These are phyloP conservation scores for Petromus typicus DNA, from an alignment of 2,113 vertebrate species.

Conservation along the genomic window DNA sequence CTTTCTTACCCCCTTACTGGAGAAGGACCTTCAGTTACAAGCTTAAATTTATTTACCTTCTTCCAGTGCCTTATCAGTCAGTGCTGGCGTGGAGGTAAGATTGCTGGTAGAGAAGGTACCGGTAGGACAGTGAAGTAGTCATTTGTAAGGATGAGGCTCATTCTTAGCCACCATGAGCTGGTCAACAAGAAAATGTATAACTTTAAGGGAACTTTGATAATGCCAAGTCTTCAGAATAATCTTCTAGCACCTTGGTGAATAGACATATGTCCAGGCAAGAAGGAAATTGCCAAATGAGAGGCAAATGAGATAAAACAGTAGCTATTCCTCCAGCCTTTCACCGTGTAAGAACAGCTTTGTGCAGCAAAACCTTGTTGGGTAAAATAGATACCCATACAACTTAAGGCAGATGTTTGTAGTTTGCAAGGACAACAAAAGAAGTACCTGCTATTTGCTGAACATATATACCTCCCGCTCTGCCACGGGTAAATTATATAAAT, in stretches of 20 bases:
- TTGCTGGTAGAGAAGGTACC: background rate
- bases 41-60: slow-evolving; percentile 35
- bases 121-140: background rate
- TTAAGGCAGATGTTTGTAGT: background rate
- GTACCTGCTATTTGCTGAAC: background rate
- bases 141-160: background rate
- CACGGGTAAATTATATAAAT: background rate
- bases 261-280: background rate
- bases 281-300: slow-evolving; percentile 44
- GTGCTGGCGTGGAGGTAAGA: slow-evolving; percentile 10
- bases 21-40: background rate
- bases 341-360: background rate
- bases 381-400: background rate
- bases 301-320: background rate
- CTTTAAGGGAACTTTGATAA: slow-evolving; percentile 8
- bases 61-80: background rate
- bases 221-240: slow-evolving; percentile 47
- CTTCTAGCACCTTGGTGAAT: background rate
- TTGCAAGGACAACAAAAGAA: background rate
- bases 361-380: background rate
- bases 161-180: slow-evolving; percentile 6
- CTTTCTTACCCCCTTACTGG: background rate
- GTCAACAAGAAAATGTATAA: background rate
- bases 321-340: background rate
- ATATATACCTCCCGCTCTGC: background rate